Conservation (phyloP, 1,140 invertebrate species). For the Drosophila lini region DNA sequence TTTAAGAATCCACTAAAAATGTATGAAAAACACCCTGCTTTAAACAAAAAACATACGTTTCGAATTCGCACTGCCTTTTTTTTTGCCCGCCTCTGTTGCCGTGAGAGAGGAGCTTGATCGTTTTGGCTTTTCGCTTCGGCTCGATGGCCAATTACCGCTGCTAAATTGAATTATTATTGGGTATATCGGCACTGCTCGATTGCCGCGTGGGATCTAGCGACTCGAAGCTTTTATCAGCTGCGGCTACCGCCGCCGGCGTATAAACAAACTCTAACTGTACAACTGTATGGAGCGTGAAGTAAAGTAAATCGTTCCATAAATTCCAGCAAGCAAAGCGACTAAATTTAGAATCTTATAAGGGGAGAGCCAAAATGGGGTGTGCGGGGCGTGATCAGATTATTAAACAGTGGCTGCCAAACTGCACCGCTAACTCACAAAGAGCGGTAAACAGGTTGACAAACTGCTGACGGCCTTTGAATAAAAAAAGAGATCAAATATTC, state of each 20-base stretch:
- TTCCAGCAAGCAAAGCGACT: conserved; percentile 20
- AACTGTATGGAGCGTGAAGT: conserved; percentile 8
- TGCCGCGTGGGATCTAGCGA: conserved; percentile 63
- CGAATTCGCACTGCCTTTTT: not conserved
- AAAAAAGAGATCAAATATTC: conserved; percentile 48
- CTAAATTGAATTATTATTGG: conserved; percentile 76
- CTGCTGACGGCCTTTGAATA: conserved; percentile 36
- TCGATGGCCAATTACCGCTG: conserved; percentile 73
- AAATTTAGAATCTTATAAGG: conserved; percentile 14
- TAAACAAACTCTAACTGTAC: conserved; percentile 39
- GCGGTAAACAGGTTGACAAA: conserved; percentile 34
- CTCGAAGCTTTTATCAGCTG: conserved; percentile 58
- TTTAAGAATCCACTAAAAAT: no score
- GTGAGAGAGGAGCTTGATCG: not conserved
- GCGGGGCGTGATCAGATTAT: conserved; percentile 49
- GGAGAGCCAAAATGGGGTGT: not conserved
- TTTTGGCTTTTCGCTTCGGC: conserved; percentile 16
- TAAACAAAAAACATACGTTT: not conserved
- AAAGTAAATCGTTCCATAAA: conserved; percentile 34
- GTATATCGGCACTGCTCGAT: conserved; percentile 16
- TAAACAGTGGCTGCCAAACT: conserved; percentile 57
- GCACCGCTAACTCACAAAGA: conserved; percentile 12
- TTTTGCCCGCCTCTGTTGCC: not conserved
- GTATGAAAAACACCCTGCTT: not conserved
- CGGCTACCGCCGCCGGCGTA: conserved; percentile 27